Percentiles rank a stretch among this genome's conserved stretches.
phyloP scores from a whole-genome alignment of 1,140 invertebrate species.

The Battus philenor region DNA sequence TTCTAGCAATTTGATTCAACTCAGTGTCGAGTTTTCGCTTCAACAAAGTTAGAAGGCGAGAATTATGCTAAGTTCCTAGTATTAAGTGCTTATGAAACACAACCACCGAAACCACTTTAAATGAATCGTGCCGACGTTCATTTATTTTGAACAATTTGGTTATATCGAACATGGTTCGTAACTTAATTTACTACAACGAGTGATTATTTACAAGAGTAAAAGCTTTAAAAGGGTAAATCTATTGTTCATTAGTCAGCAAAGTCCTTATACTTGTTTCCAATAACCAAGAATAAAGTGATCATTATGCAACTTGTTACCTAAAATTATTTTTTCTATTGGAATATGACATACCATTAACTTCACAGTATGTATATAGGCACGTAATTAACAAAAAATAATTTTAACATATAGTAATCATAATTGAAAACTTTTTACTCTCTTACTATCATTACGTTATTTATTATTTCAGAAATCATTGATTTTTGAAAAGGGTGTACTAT shows the following conservation, averaged over 20 bases:
- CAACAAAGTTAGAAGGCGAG: slow-evolving; percentile 22
- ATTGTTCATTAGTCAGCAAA: too few relatives aligned
- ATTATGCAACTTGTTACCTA: background rate
- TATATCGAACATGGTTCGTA: background rate
- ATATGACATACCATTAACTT: too few relatives aligned
- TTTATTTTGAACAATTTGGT: background rate
- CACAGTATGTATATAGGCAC: too few relatives aligned
- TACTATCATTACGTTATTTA: too few relatives aligned
- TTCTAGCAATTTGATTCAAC: slow-evolving; percentile 23
- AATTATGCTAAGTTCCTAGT: slow-evolving; percentile 21
- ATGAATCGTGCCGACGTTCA: slow-evolving; percentile 15
- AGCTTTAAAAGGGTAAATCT: too few relatives aligned
- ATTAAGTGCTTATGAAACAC: slow-evolving; percentile 22
- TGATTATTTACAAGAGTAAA: too few relatives aligned
- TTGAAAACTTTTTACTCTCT: background rate
- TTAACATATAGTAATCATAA: too few relatives aligned
- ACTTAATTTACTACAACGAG: too few relatives aligned
- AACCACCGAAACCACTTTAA: slow-evolving; percentile 22
- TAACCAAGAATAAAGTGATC: background rate
- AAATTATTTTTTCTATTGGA: background rate
- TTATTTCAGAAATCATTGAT: too few relatives aligned
- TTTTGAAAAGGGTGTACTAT: too few relatives aligned
- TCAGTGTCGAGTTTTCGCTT: slow-evolving; percentile 18
- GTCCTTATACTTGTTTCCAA: too few relatives aligned
- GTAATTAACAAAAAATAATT: too few relatives aligned